phyloP scores from a whole-genome alignment of 2,797 vertebrate genomes.

The Buphagus erythrorhynchus region DNA sequence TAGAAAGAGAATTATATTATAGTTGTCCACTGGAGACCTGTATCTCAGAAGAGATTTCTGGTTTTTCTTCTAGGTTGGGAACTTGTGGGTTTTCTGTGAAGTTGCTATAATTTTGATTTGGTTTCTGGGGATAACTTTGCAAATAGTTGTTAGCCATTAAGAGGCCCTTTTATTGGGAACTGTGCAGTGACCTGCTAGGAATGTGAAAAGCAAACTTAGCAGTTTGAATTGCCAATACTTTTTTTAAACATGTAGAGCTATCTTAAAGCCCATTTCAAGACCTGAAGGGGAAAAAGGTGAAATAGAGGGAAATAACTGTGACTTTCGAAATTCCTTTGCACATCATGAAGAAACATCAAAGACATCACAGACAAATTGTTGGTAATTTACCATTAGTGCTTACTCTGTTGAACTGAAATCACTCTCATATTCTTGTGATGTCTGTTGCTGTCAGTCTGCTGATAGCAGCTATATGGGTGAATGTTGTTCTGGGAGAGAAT shows the following conservation, averaged over 20 bases:
- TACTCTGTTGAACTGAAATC: background rate
- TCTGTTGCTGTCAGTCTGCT: background rate
- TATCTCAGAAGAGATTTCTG: background rate
- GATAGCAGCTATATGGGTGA: background rate
- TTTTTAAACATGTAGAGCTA: background rate
- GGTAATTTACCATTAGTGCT: background rate
- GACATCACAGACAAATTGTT: background rate
- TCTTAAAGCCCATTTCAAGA: background rate
- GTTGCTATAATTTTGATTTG: background rate
- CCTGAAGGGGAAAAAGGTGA: background rate
- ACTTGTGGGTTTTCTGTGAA: background rate
- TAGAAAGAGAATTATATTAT: background rate
- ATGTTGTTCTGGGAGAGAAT: background rate
- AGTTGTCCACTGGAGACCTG: background rate
- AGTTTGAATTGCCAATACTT: background rate
- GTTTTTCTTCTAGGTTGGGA: background rate
- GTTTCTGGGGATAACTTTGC: background rate
- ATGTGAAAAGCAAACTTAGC: background rate
- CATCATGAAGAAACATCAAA: background rate
- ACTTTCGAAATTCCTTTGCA: background rate
- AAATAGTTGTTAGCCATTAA: background rate
- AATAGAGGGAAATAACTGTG: background rate
- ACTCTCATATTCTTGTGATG: background rate
- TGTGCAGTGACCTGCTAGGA: background rate
- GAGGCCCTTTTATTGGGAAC: background rate